These are phyloP conservation scores for Leucoraja ocellata DNA, from an alignment of 2,797 vertebrate genomes.

Conservation along the genomic window DNA sequence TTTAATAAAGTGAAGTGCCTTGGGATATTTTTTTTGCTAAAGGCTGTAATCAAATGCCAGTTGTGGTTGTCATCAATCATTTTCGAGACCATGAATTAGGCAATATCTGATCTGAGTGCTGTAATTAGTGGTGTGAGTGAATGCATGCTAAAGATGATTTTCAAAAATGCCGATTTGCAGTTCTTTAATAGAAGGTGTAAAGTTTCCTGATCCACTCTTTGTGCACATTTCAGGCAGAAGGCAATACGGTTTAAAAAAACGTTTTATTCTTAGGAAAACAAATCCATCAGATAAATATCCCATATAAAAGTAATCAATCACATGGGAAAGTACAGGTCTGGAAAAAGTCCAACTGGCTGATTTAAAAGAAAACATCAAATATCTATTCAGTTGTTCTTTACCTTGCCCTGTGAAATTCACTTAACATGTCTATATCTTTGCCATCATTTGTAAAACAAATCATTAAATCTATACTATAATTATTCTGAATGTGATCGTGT, in stretches of 20 bases:
- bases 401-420: neutral
- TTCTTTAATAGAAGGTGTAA: neutral
- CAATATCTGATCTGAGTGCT: neutral
- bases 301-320: slow-evolving; percentile 2
- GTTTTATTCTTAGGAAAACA: neutral
- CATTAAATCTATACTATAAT: neutral
- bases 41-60: neutral
- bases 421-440: too few species aligned
- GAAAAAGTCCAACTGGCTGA: slow-evolving; percentile 16
- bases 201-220: neutral
- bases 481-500: neutral
- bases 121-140: neutral
- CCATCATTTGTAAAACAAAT: neutral
- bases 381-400: neutral
- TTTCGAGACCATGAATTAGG: neutral
- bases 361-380: neutral
- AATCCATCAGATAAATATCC: neutral
- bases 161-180: neutral
- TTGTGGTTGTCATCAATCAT: neutral
- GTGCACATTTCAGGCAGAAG: neutral
- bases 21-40: neutral
- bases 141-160: neutral
- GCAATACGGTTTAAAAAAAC: neutral
- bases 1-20: neutral
- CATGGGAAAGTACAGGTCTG: neutral